These are phyloP conservation scores for Sycophila sp. DNA, from an alignment of 1,140 invertebrate genomes.

Conservation along the genomic window DNA sequence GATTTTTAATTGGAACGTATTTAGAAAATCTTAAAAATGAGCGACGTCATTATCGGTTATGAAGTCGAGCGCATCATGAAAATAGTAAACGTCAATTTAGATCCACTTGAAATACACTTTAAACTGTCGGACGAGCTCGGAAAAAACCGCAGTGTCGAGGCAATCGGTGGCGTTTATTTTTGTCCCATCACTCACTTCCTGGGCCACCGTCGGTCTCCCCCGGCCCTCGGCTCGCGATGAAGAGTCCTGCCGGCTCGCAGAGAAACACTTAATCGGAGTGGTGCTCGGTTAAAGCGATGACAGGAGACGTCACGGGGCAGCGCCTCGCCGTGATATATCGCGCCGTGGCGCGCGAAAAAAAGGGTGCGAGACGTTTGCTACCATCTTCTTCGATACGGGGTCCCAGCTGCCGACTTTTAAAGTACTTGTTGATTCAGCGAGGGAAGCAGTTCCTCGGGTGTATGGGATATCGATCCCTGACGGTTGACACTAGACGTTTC, in stretches of 20 bases:
- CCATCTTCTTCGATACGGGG: background rate
- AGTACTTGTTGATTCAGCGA: constrained; percentile 62
- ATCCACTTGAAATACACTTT: no score
- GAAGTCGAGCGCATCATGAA: no score
- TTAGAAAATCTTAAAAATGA: no score
- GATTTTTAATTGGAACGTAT: no score
- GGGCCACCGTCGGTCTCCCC: background rate
- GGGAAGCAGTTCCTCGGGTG: constrained; percentile 26
- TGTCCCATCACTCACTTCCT: no score
- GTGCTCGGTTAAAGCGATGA: constrained; percentile 62
- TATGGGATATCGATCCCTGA: background rate
- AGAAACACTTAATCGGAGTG: constrained; percentile 62
- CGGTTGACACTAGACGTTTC: background rate
- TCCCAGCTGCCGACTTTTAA: constrained; percentile 28
- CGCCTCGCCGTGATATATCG: constrained; percentile 58
- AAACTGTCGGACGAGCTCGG: no score
- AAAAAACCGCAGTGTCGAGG: no score
- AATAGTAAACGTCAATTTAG: no score
- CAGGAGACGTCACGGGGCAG: constrained; percentile 59
- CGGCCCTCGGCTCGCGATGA: background rate
- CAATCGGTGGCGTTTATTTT: background rate
- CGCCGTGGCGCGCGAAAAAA: constrained; percentile 48
- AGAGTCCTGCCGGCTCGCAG: constrained; percentile 41
- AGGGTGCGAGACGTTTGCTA: background rate
- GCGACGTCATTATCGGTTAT: no score